A percentile compares a stretch with the other conserved stretches of the same genome.
Evolutionary conservation across 2,797 vertebrate genomes (phyloP).

Genomic region (Parauchenoglanis ngamensis): DNA sequence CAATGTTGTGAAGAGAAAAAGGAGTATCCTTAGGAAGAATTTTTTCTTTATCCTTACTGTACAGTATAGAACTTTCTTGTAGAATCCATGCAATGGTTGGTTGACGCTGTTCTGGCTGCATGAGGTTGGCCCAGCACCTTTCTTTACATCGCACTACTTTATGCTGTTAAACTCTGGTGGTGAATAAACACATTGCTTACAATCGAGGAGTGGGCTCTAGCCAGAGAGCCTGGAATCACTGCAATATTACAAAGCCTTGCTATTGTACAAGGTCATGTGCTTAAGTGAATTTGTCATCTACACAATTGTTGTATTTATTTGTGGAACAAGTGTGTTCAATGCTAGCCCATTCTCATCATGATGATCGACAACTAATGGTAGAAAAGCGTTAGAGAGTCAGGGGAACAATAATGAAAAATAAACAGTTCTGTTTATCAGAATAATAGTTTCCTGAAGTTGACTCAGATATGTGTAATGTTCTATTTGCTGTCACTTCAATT

Average conservation of each 20-base stretch:
- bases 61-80: not conserved
- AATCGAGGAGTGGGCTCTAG: not conserved
- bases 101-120: not conserved
- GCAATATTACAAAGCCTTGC: not conserved
- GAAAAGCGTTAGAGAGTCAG: conserved; percentile 64
- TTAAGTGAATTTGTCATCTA: not conserved
- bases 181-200: not conserved
- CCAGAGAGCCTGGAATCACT: not conserved
- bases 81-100: not conserved
- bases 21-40: not conserved
- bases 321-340: conserved; percentile 13
- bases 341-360: conserved; percentile 66
- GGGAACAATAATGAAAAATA: conserved; percentile 73
- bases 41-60: no score
- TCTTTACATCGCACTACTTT: not conserved
- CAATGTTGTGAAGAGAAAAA: not conserved
- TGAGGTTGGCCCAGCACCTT: not conserved
- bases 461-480: conserved; percentile 67
- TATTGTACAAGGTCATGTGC: not conserved
- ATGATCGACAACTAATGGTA: conserved; percentile 67
- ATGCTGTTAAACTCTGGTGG: not conserved
- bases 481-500: conserved; percentile 66
- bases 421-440: conserved; percentile 74
- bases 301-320: not conserved
- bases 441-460: conserved; percentile 68